Base-by-base conservation (phyloP, 2,797 vertebrate species). In the Rhincodon typus region DNA sequence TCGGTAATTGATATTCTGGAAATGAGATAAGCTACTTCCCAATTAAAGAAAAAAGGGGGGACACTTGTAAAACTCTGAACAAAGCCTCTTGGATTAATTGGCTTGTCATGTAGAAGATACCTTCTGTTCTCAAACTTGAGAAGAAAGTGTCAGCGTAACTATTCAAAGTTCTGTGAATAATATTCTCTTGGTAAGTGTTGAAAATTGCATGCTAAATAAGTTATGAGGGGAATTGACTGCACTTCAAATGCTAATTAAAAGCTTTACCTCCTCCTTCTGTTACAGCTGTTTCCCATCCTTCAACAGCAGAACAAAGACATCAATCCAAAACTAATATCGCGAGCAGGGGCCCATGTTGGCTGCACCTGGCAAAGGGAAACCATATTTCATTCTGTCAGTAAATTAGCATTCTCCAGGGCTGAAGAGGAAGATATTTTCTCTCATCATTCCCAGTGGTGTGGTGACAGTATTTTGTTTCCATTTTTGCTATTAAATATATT, bases 201-300 rank as follows among this genome's bases (percentile, higher is more conserved):
- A 94, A 94, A 94, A 97, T 94, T 96, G 96, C 86, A 96, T 97
- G 97, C 96, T 96, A 97, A 97, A 97, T 96, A 96, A 96, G 96
- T 96, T 96, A 96, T 96, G 97, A 87, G 96, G 97, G 97, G 97
- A 98, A 99, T 99, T 98, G 99, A 98, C 98, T 98, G 96, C 97
- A 96, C 97, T 98, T 97, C 98, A 97, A 98, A 97, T 98, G 98
- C 98, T 99, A 99, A 99, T 99, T 99, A 99, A 99, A 99, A 99
- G 98, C 98, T 98, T 98, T 98, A 98, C 97, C 96, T 97, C 97
- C 98, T 98, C 98, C 98, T 98, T 98, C 97, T 98, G 97, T 96
- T 97, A 97, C 98, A 99, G 98, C 98, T 99, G 98, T 97, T 98
- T 97, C 97, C 96, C 96, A 97, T 96, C 96, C 96, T 97, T 96